Evolutionary conservation across 1,140 invertebrate genomes (phyloP).

Genomic region (Ceratitis capitata): DNA sequence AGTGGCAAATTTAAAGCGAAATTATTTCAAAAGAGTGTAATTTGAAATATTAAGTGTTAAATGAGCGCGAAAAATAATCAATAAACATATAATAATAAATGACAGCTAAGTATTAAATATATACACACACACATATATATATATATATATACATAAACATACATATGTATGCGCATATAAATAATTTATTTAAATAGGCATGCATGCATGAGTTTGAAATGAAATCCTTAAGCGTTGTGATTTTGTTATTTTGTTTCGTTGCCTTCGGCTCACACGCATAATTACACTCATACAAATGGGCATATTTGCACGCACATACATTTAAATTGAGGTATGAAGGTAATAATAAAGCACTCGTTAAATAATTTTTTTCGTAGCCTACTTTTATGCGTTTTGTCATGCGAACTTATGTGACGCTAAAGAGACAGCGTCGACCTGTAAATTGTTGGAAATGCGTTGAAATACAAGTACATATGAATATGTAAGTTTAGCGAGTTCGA

Average conservation of each 20-base stretch:
- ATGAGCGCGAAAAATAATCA: neutral
- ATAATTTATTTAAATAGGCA: neutral
- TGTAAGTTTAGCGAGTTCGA: too few relatives aligned
- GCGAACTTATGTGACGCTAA: neutral
- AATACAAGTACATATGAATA: neutral
- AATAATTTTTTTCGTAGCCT: conserved; percentile 6
- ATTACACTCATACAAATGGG: neutral
- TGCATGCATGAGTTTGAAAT: neutral
- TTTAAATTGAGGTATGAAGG: neutral
- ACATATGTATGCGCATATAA: neutral
- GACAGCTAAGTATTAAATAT: too few relatives aligned
- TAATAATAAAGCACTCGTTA: conserved; percentile 3
- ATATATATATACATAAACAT: neutral
- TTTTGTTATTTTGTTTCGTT: neutral
- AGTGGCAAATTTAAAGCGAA: neutral
- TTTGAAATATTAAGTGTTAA: too few relatives aligned
- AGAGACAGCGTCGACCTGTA: neutral
- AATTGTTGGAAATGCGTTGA: neutral
- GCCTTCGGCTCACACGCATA: neutral
- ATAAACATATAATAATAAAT: neutral
- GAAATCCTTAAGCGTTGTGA: neutral
- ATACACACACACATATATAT: neutral
- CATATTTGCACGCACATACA: neutral
- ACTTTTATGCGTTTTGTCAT: conserved; percentile 25
- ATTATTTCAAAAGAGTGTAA: neutral